Evolutionary conservation across 2,113 vertebrate genomes (phyloP).

Genomic region (Ceratotherium simum): DNA sequence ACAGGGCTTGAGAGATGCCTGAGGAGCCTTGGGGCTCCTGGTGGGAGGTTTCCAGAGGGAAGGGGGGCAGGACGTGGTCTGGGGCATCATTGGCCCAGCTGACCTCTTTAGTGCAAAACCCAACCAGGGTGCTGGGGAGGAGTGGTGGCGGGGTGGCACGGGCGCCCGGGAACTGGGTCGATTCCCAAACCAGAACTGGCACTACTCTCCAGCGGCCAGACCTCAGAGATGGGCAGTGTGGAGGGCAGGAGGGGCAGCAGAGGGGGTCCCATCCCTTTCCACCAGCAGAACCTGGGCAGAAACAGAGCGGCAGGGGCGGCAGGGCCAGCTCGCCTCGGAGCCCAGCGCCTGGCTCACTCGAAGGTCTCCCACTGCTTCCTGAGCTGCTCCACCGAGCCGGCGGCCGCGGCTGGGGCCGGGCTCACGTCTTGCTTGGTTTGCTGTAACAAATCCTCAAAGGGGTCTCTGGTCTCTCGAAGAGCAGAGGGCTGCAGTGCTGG

Average conservation of each 20-base stretch:
- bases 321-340: fast-evolving
- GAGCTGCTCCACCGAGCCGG: constrained; percentile 93
- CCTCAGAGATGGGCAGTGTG: neutral
- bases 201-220: neutral
- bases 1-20: neutral
- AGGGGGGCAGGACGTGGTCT: neutral
- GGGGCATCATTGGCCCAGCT: neutral
- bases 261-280: neutral
- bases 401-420: constrained; percentile 85
- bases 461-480: constrained; percentile 89
- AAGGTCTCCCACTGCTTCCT: constrained; percentile 97
- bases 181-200: neutral
- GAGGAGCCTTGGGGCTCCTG: neutral
- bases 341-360: constrained; percentile 83
- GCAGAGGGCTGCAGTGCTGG: constrained; percentile 80
- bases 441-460: constrained; percentile 94
- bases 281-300: neutral
- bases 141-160: neutral
- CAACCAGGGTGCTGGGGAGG: constrained; percentile 1
- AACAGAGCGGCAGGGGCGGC: neutral
- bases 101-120: constrained; percentile 71
- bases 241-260: neutral
- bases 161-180: neutral
- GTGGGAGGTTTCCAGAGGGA: neutral
- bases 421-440: constrained; percentile 90